Base-by-base conservation (phyloP, 2,113 vertebrate genomes). In the Kobus ellipsiprymnus region DNA sequence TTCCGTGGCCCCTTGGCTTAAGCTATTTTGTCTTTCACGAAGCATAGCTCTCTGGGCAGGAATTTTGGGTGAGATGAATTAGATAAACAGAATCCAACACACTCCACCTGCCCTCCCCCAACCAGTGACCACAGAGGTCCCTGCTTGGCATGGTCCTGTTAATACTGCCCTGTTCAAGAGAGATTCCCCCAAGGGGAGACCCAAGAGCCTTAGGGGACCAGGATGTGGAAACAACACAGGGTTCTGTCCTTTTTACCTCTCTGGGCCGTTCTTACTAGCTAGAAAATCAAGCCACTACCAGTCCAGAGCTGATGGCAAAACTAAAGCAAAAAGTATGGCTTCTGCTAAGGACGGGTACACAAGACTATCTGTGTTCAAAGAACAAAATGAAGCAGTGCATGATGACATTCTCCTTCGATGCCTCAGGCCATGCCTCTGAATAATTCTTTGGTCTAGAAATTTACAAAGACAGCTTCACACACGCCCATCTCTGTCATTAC, bases 341-440 rank as follows among this genome's bases (percentile, higher is more conserved):
- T 85, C 87, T 85, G 48, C 33, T 40, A 50, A 90, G 82, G 82
- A 96, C 1, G 7, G 7, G 15, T 23, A 14, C 10, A 33, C 3
- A 16, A 64, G 60, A 94, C 74, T 50, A 89, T 59, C 62, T 5
- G 7, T 17, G 57, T 94, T 97, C 82, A 96, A 95, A 97, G 88
- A 95, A 91, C 23, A 95, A 57, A 97, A 94, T 21, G 77, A 97
- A 50, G n/a, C n/a, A 19, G 59, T 8, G 30, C n/a, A 46, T 54
- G 60, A 96, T 71, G 57, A 94, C 92, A 88, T 86, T 87, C 52
- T 80, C 92, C 90, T 90, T 96, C 52, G 9, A 46, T 21, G 62
- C 94, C 94, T 97, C 86, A 95, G 97, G 92, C 93, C 86, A 93
- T 46, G 52, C 82, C 95, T 98, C 87, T 97, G 91, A 97, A 95